A percentile compares a stretch with the other conserved stretches of the same genome.
Evolutionary conservation across 1,140 invertebrate species (phyloP).

Genomic region (Drosophila fuyamai): DNA sequence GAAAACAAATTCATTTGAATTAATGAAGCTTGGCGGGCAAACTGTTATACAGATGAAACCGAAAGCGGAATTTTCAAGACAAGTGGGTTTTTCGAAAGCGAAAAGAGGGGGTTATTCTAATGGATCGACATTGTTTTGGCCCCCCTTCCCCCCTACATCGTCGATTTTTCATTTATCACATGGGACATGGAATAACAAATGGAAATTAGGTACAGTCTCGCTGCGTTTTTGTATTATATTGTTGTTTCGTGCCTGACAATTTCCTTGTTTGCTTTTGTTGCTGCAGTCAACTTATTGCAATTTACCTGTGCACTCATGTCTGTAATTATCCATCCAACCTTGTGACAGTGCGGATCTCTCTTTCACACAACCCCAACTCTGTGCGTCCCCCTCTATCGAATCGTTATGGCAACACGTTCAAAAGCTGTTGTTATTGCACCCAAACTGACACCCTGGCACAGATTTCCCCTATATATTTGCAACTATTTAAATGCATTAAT

Average conservation of each 20-base stretch:
- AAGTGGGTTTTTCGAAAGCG: conserved; percentile 20
- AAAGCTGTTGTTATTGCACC: conserved; percentile 56
- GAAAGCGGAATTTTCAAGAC: conserved; percentile 68
- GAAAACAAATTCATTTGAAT: conserved; percentile 62
- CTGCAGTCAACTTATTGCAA: conserved; percentile 54
- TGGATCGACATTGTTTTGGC: conserved; percentile 36
- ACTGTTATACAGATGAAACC: conserved; percentile 70
- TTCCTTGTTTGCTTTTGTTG: conserved; percentile 74
- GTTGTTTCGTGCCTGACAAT: conserved; percentile 58
- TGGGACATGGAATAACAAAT: conserved; percentile 34
- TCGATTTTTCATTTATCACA: conserved; percentile 33
- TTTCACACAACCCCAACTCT: conserved; percentile 1
- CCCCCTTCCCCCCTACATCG: background rate
- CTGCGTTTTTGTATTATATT: conserved; percentile 22
- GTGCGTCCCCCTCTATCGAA: conserved; percentile 21
- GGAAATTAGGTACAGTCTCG: conserved; percentile 71
- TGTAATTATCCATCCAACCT: conserved; percentile 78
- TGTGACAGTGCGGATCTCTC: conserved; percentile 55
- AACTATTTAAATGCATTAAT: conserved; percentile 46
- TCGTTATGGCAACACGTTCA: conserved; percentile 48
- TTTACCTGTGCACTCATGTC: conserved; percentile 77
- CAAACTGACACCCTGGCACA: conserved; percentile 64
- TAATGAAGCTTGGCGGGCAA: conserved; percentile 43
- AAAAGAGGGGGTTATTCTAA: conserved; percentile 33
- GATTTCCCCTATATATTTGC: conserved; percentile 23